These are phyloP conservation scores for Rana temporaria DNA, from an alignment of 2,113 vertebrate genomes.

Conservation along the genomic window DNA sequence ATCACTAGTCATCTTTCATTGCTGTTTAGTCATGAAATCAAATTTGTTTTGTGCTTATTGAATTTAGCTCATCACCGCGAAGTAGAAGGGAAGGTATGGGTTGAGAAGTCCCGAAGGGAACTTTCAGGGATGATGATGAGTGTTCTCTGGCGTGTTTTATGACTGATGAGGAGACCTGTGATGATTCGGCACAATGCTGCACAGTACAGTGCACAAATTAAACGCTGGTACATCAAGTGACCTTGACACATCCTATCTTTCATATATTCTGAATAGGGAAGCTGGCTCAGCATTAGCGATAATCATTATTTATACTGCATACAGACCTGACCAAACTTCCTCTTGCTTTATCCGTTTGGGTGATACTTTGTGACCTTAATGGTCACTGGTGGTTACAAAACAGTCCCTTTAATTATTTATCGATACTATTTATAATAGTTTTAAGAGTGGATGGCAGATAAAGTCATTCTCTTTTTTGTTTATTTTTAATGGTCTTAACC, in stretches of 20 bases:
- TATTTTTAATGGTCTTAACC: too few species aligned
- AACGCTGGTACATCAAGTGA: constrained; percentile 12
- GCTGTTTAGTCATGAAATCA: too few species aligned
- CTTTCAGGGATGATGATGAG: not conserved
- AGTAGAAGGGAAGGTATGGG: too few species aligned
- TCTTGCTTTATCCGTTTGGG: not conserved
- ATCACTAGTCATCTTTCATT: too few species aligned
- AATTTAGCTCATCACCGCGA: too few species aligned
- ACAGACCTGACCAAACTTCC: not conserved
- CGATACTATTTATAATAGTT: not conserved
- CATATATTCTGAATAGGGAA: not conserved
- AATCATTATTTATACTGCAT: constrained; percentile 10
- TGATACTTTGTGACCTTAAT: not conserved
- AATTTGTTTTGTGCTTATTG: too few species aligned
- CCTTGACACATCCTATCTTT: constrained; percentile 29
- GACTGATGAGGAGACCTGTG: constrained; percentile 10
- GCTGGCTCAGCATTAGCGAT: constrained; percentile 23
- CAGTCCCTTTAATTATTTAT: not conserved
- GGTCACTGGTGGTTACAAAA: constrained; percentile 5
- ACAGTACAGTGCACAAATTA: constrained; percentile 20
- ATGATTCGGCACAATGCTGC: constrained; percentile 22
- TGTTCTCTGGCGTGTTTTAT: not conserved
- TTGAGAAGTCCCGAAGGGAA: not conserved
- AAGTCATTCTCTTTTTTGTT: too few species aligned
- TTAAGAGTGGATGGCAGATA: too few species aligned